These are phyloP conservation scores for Magallana angulata DNA, from an alignment of 1,140 invertebrate species.

Conservation along the genomic window DNA sequence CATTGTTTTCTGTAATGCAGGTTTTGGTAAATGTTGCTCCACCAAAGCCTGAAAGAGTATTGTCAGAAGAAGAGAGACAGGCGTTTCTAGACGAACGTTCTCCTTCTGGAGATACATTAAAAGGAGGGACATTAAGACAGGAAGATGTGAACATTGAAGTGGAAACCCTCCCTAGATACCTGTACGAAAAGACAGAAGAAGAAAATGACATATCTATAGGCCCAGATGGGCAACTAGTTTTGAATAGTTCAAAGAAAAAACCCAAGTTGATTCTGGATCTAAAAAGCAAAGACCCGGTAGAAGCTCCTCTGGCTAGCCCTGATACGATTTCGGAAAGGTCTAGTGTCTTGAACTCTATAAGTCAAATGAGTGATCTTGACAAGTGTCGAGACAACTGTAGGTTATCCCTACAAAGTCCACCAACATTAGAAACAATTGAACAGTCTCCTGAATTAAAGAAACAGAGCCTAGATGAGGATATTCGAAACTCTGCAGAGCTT, in stretches of 20 bases:
- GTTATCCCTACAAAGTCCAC: conserved; percentile 60
- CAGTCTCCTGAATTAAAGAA: conserved; percentile 60
- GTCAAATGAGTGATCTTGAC: conserved; percentile 51
- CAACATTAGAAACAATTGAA: conserved; percentile 59
- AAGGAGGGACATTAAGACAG: too few species aligned
- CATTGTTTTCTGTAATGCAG: conserved; percentile 59
- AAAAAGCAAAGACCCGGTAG: conserved; percentile 48
- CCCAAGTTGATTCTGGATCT: conserved; percentile 52
- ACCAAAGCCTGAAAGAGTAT: conserved; percentile 77
- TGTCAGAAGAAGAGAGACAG: conserved; percentile 71
- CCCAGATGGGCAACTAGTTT: conserved; percentile 45
- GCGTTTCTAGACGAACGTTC: conserved; percentile 63
- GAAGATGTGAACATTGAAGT: neutral
- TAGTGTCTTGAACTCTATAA: conserved; percentile 77
- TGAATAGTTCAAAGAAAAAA: conserved; percentile 44
- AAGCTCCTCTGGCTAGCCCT: conserved; percentile 90
- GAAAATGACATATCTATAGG: conserved; percentile 27
- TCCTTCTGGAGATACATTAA: conserved; percentile 52
- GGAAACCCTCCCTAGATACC: neutral
- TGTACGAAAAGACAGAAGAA: neutral
- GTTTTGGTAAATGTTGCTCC: conserved; percentile 79
- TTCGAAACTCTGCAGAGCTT: neutral
- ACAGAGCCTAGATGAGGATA: neutral
- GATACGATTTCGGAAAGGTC: conserved; percentile 91
- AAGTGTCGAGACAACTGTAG: conserved; percentile 56